phyloP scores from a whole-genome alignment of 2,797 vertebrate species.

The Channallabes apus region DNA sequence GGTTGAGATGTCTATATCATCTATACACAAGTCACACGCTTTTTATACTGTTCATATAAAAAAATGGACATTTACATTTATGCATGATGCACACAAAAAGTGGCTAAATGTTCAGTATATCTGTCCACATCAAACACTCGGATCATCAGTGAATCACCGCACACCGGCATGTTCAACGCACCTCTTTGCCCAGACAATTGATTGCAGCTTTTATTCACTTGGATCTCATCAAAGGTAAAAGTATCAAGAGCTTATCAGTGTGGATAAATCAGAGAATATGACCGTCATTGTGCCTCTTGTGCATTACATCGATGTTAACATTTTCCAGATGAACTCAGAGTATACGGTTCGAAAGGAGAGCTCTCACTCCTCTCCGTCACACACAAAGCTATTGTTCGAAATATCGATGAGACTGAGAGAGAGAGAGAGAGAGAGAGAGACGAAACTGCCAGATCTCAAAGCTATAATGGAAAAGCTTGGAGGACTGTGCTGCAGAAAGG shows the following conservation, averaged over 20 bases:
- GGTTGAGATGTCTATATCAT: no score
- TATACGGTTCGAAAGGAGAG: background rate
- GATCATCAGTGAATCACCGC: background rate
- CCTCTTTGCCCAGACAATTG: background rate
- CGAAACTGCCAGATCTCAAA: constrained; percentile 39
- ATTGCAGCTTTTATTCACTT: background rate
- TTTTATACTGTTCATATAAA: no score
- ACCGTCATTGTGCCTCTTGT: background rate
- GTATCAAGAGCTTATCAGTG: background rate
- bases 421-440: background rate
- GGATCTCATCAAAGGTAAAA: background rate
- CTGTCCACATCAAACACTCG: background rate
- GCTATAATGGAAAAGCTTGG: constrained; percentile 47
- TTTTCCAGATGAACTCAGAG: background rate
- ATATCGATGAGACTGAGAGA: constrained; percentile 43
- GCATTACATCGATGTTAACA: background rate
- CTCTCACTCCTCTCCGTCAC: constrained; percentile 24
- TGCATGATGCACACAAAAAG: background rate
- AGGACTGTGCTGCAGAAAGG: constrained; percentile 52
- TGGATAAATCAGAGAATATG: background rate
- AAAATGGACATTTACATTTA: no score
- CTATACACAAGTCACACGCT: no score
- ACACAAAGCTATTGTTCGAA: constrained; percentile 38
- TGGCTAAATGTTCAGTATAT: background rate
- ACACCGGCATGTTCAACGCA: background rate